phyloP scores from a whole-genome alignment of 2,797 vertebrate genomes.

The Parauchenoglanis punctatus region DNA sequence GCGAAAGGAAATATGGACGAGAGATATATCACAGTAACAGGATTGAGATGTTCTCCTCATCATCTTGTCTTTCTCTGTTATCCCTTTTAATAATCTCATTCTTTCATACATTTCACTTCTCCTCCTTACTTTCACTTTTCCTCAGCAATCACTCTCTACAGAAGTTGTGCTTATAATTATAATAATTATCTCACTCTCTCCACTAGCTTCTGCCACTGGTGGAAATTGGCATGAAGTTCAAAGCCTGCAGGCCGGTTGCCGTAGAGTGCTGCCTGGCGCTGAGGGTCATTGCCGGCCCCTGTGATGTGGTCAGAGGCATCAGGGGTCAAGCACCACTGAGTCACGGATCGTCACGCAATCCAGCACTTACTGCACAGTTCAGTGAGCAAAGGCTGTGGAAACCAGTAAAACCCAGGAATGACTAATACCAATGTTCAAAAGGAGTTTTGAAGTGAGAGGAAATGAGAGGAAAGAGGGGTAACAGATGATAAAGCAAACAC shows the following conservation, averaged over 20 bases:
- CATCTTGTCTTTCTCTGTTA: neutral
- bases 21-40: neutral
- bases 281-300: constrained; percentile 27
- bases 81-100: neutral
- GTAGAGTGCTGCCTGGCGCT: constrained; percentile 30
- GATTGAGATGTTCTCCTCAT: neutral
- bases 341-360: constrained; percentile 43
- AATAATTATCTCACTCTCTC: constrained; percentile 43
- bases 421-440: constrained; percentile 32
- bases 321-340: constrained; percentile 34
- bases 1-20: neutral
- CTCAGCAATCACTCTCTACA: constrained; percentile 31
- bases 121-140: constrained; percentile 23
- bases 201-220: constrained; percentile 9
- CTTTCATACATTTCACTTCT: constrained; percentile 2
- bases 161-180: constrained; percentile 42
- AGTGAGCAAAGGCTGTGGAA: constrained; percentile 27
- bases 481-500: neutral
- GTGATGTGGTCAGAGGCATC: constrained; percentile 53
- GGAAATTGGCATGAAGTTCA: constrained; percentile 56
- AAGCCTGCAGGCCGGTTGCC: constrained; percentile 44
- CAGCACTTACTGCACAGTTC: constrained; percentile 46
- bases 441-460: constrained; percentile 18
- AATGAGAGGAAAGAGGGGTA: neutral
- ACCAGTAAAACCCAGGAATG: constrained; percentile 33